Evolutionary conservation across 2,113 vertebrate genomes (phyloP), one percentile per base, ranked within the genome.

Genomic region (Lampris incognitus): DNA sequence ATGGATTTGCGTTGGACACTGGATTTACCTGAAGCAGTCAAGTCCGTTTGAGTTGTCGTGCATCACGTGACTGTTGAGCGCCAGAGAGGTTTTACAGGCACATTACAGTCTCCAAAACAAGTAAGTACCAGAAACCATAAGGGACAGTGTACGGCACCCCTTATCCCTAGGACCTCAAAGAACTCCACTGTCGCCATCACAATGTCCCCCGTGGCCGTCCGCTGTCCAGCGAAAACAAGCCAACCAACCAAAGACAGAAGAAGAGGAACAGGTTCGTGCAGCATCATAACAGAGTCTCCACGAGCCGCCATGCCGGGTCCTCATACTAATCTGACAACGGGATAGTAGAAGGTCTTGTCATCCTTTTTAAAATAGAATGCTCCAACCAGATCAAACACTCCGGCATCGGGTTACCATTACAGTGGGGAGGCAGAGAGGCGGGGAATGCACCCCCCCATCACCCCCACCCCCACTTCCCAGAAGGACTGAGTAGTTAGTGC

Each of bases 331-430:
- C 70, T 71, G 69, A 70, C 63, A 6, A 66, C 68, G 69, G 77
- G 79, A 86, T 75, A 67, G 66, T 82, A 69, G 74, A 87, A 85
- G 56, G 64, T 81, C 81, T 80, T 85, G 87, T 90, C 87, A 88
- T 89, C 67, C 58, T 82, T 83, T 49, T 87, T 72, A 85, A 89
- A 92, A 88, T 90, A 89, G 90, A 87, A 82, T 72, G 66, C 80
- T 89, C 76, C 87, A 86, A 80, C 85, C 88, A 89, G 73, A 89
- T 85, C 81, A 86, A 87, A 87, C 82, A 72, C 81, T 61, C 59
- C 42, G 73, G 73, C 70, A 51, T 89, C 74, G 36, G 60, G 81
- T 89, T 89, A 87, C 85, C 81, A 85, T 82, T 87, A 84, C 82
- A 84, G 78, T 78, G 65, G 60, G 80, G 78, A 87, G 83, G 81